Evolutionary conservation across 2,888 invertebrate species (phyloP).

Genomic region (Phyto melanocephala): DNA sequence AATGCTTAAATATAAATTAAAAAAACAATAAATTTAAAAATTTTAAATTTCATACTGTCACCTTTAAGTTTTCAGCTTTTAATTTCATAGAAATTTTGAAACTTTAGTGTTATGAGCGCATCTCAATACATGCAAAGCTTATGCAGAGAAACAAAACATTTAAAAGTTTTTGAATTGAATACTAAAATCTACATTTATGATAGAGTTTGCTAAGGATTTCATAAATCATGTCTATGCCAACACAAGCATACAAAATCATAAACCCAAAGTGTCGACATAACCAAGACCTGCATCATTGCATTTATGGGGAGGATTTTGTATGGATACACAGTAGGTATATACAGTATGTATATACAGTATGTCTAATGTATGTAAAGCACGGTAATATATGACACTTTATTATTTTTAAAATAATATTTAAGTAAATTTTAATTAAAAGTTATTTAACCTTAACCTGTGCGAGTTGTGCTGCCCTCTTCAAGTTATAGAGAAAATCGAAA

Average conservation of each 20-base stretch:
- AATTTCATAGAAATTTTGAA: background rate
- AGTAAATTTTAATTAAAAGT: background rate
- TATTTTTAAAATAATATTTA: background rate
- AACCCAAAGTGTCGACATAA: background rate
- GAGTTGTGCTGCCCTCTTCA: no score
- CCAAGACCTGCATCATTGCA: background rate
- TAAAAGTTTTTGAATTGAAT: slow-evolving; percentile 5
- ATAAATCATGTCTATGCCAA: background rate
- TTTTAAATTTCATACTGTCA: background rate
- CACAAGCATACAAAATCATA: background rate
- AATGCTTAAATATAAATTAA: no score
- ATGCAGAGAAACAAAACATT: background rate
- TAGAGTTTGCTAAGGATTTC: background rate
- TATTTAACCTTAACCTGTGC: background rate
- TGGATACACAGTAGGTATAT: no score
- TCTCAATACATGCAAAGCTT: background rate
- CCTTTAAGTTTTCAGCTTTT: background rate
- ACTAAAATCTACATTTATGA: slow-evolving; percentile 6
- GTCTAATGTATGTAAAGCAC: no score
- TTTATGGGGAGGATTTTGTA: slow-evolving; percentile 1
- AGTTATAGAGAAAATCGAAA: no score
- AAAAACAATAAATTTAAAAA: no score
- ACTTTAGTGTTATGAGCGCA: no score
- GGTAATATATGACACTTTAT: no score
- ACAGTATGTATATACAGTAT: no score